Evolutionary conservation across 2,888 invertebrate species (phyloP).

Genomic region (Apoda limacodes): DNA sequence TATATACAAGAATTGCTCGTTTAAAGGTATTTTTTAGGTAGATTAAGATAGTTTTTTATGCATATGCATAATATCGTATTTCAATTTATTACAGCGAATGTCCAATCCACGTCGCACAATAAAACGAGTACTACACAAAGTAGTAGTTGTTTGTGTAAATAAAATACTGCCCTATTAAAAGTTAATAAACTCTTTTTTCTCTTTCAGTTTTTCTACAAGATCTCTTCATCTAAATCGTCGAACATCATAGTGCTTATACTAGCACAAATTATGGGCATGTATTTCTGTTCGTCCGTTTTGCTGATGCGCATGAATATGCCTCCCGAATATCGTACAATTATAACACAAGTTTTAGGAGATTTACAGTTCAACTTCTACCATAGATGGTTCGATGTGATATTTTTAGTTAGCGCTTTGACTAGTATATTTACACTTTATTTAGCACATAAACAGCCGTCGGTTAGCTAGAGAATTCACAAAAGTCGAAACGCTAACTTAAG

Average conservation of each 20-base stretch:
- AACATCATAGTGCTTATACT: slow-evolving; percentile 96
- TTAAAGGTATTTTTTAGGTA: too few species aligned
- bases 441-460: slow-evolving; percentile 90
- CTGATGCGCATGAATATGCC: slow-evolving; percentile 99
- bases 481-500: too few species aligned
- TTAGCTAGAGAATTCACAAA: too few species aligned
- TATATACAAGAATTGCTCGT: too few species aligned
- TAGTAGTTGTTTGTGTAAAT: slow-evolving; percentile 1
- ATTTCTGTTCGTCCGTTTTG: slow-evolving; percentile 97
- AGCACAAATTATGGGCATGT: slow-evolving; percentile 99
- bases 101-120: too few species aligned
- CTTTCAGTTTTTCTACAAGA: slow-evolving; percentile 96
- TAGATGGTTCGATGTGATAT: slow-evolving; percentile 99
- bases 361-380: slow-evolving; percentile 99
- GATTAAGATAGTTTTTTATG: too few species aligned
- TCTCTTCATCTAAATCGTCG: slow-evolving; percentile 98
- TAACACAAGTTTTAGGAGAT: slow-evolving; percentile 90
- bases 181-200: slow-evolving; percentile 19
- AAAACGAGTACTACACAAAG: neutral
- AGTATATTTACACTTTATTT: slow-evolving; percentile 96
- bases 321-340: slow-evolving; percentile 92
- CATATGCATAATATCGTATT: too few species aligned
- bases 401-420: slow-evolving; percentile 94
- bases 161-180: neutral
- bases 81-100: too few species aligned